Conservation (phyloP, 2,113 vertebrate genomes). For the Aspidoscelis tigris region DNA sequence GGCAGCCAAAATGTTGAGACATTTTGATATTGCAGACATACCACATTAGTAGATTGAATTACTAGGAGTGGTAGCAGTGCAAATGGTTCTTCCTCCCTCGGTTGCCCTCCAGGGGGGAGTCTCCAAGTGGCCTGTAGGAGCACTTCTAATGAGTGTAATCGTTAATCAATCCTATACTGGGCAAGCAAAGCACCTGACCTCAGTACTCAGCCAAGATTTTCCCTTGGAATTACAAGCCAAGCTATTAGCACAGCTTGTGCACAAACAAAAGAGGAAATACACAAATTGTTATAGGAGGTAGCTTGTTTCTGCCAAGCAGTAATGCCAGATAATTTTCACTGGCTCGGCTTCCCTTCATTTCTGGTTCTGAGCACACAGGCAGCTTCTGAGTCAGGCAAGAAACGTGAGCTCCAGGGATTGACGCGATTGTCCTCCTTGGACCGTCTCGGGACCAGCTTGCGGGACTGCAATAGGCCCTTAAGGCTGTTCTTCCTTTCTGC, state of each 20-base stretch:
- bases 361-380: slow-evolving; percentile 30
- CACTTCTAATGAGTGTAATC: not conserved
- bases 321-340: slow-evolving; percentile 52
- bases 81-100: not conserved
- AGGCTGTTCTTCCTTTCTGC: too few species aligned
- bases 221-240: slow-evolving; percentile 62
- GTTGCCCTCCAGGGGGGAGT: not conserved
- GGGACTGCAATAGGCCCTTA: slow-evolving; percentile 53
- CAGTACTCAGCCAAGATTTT: slow-evolving; percentile 33
- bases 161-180: not conserved
- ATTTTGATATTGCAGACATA: too few species aligned
- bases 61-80: not conserved
- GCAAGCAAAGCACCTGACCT: slow-evolving; percentile 47
- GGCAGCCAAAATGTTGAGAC: too few species aligned
- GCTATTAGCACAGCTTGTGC: slow-evolving; percentile 43
- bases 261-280: slow-evolving; percentile 45
- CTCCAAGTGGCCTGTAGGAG: not conserved
- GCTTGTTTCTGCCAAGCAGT: slow-evolving; percentile 45
- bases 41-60: too few species aligned
- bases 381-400: slow-evolving; percentile 33
- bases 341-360: slow-evolving; percentile 49
- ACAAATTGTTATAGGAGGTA: slow-evolving; percentile 66
- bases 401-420: slow-evolving; percentile 52
- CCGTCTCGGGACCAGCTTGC: slow-evolving; percentile 35
- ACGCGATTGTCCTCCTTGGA: slow-evolving; percentile 6